Percentiles rank a stretch among this genome's conserved stretches.
phyloP scores from a whole-genome alignment of 2,888 invertebrate species.

The Yponomeuta evonymella region DNA sequence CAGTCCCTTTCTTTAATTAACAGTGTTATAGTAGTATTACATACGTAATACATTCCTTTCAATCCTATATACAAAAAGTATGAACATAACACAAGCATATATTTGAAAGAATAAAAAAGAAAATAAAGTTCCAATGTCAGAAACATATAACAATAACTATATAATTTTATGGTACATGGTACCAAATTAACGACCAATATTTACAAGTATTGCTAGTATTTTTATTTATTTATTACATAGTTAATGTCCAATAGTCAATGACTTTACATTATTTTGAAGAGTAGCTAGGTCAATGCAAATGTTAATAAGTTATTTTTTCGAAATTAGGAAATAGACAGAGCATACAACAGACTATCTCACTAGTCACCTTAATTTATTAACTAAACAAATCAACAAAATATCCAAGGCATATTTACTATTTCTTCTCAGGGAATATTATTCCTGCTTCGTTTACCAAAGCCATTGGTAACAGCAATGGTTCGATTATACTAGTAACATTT shows the following conservation, averaged over 20 bases:
- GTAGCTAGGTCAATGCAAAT: background rate
- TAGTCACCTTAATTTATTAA: background rate
- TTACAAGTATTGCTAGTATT: slow-evolving; percentile 1
- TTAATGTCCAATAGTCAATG: slow-evolving; percentile 3
- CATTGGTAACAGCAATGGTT: slow-evolving; percentile 24
- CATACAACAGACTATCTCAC: background rate
- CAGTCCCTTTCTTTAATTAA: too few species aligned
- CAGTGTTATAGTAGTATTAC: background rate
- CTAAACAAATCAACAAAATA: background rate
- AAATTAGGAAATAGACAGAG: background rate
- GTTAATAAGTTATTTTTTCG: slow-evolving; percentile 11
- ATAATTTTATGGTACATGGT: slow-evolving; percentile 43
- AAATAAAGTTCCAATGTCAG: background rate
- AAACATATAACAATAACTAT: slow-evolving; percentile 1
- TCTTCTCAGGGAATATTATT: background rate
- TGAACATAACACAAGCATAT: background rate
- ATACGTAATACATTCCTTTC: background rate
- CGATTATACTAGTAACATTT: slow-evolving; percentile 26
- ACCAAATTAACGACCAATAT: slow-evolving; percentile 34
- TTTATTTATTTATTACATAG: background rate
- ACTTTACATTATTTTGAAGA: background rate
- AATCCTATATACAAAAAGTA: slow-evolving; percentile 1
- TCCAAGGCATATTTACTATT: background rate
- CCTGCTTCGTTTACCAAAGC: slow-evolving; percentile 1
- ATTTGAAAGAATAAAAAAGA: slow-evolving; percentile 5